Conservation (phyloP, 2,113 vertebrate species). For the Xiphophorus couchianus region DNA sequence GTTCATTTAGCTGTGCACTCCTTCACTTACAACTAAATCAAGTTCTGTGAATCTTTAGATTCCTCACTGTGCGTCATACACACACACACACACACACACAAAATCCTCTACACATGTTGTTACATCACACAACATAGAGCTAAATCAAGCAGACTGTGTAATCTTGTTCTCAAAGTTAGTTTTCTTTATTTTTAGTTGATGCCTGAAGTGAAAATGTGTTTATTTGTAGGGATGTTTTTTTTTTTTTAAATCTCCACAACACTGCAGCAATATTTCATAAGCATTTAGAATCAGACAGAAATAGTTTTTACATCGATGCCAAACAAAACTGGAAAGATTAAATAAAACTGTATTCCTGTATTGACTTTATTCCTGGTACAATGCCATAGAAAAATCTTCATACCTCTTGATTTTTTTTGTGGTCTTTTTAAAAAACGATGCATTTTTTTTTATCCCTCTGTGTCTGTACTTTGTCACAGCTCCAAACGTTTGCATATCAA, state of each 20-base stretch:
- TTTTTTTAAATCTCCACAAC: neutral
- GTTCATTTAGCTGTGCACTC: constrained; percentile 4
- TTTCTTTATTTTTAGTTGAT: constrained; percentile 6
- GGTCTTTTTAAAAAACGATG: too few relatives aligned
- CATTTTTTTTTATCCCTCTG: too few relatives aligned
- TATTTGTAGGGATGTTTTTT: neutral
- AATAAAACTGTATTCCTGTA: too few relatives aligned
- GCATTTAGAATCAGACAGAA: too few relatives aligned
- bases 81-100: constrained; percentile 14
- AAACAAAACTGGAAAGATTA: too few relatives aligned
- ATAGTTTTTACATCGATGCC: too few relatives aligned
- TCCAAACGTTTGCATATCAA: neutral
- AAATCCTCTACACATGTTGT: constrained; percentile 47
- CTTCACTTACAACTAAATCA: constrained; percentile 14
- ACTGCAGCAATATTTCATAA: too few relatives aligned
- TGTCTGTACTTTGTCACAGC: neutral
- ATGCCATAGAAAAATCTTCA: neutral
- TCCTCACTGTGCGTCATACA: constrained; percentile 7
- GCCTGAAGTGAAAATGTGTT: neutral
- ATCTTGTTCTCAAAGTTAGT: constrained; percentile 34
- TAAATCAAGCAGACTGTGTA: constrained; percentile 31
- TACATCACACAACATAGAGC: constrained; percentile 21
- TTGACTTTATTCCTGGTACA: too few relatives aligned
- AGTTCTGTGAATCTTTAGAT: neutral
- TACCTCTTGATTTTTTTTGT: neutral